These are phyloP conservation scores for human (Homo sapiens) DNA, from an alignment of 2,113 vertebrate species.

Conservation along the genomic window GRCh38 chr21:40178501-40179000, in stretches of 20 bases:
- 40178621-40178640: not conserved
- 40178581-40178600: rapidly evolving
- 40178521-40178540: rapidly evolving
- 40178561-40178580: not conserved
- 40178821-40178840: rapidly evolving
- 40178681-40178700: not conserved
- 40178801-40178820: not conserved
- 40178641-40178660: not conserved
- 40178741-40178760: not conserved
- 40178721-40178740: not conserved
- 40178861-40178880: not conserved
- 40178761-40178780: not conserved
- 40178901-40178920: not conserved
- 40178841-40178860: not conserved
- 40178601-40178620: not conserved
- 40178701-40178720: not conserved
- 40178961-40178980: constrained; percentile 97
- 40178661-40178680: no score
- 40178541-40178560: not conserved
- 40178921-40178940: constrained; percentile 96
- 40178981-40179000: constrained; percentile 99
- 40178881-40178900: not conserved
- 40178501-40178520: no score
- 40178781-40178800: rapidly evolving
- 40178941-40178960: constrained; percentile 99